Evolutionary conservation across 2,888 invertebrate genomes (phyloP).

Genomic region (Sympetrum striolatum): DNA sequence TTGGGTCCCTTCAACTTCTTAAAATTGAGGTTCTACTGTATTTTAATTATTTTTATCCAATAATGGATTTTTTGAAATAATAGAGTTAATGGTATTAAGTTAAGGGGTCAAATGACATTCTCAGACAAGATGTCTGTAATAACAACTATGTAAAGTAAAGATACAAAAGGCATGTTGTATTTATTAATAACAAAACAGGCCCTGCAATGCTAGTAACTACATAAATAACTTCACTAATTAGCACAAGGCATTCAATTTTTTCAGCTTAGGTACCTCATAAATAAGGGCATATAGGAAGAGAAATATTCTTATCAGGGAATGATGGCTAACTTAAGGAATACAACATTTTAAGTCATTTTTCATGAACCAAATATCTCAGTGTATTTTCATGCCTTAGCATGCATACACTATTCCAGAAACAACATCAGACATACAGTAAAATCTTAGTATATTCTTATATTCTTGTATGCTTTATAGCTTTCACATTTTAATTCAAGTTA

Average conservation of each 20-base stretch:
- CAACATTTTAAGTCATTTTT: not conserved
- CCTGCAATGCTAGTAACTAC: not conserved
- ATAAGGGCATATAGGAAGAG: not conserved
- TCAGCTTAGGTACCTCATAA: not conserved
- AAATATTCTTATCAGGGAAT: not conserved
- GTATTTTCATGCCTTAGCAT: slow-evolving; percentile 6
- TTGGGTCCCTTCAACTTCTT: no score
- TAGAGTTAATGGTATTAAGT: no score
- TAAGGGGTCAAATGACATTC: no score
- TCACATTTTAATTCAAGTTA: not conserved
- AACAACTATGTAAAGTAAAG: slow-evolving; percentile 1
- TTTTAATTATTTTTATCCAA: no score
- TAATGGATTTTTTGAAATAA: no score
- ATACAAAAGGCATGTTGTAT: slow-evolving; percentile 17
- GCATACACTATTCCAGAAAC: slow-evolving; percentile 4
- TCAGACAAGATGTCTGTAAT: not conserved
- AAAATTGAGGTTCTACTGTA: no score
- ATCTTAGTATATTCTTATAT: not conserved
- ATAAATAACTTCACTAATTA: not conserved
- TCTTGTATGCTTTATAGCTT: not conserved
- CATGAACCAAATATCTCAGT: not conserved
- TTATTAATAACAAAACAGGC: not conserved
- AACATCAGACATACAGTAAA: slow-evolving; percentile 8
- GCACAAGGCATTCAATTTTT: not conserved
- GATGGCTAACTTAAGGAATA: not conserved